phyloP scores from a whole-genome alignment of 1,140 invertebrate genomes.

The Popillia japonica region DNA sequence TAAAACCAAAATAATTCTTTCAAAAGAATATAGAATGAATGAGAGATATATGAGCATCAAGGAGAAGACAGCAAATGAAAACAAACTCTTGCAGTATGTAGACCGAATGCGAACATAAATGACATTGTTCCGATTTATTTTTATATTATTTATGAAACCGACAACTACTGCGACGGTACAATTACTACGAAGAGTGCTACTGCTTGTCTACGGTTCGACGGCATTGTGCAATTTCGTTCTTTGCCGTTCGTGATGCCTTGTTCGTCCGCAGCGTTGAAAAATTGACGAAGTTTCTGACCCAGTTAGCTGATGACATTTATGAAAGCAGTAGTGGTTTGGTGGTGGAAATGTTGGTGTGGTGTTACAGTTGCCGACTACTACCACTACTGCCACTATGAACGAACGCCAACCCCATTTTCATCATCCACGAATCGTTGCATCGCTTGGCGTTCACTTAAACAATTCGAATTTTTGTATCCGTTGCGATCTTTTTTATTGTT shows the following conservation, averaged over 20 bases:
- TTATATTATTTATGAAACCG: background rate
- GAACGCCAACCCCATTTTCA: too few relatives aligned
- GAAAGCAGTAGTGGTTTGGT: background rate
- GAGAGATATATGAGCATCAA: too few relatives aligned
- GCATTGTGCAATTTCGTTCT: too few relatives aligned
- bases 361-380: background rate
- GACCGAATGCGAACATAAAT: background rate
- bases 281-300: conserved; percentile 4
- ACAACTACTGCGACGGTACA: background rate
- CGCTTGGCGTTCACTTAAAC: too few relatives aligned
- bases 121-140: conserved; percentile 2
- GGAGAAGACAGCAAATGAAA: too few relatives aligned
- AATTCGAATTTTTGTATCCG: too few relatives aligned
- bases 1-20: too few relatives aligned
- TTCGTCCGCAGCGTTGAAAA: background rate
- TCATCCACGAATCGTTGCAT: too few relatives aligned
- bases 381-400: background rate
- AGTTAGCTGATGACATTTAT: conserved; percentile 11
- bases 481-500: too few relatives aligned
- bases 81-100: too few relatives aligned
- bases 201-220: too few relatives aligned
- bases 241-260: background rate
- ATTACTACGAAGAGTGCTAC: background rate
- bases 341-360: background rate
- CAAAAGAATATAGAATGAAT: too few relatives aligned